Evolutionary conservation across 2,797 vertebrate genomes (phyloP), one percentile per base, ranked within the genome.

Genomic region (Uromys caudimaculatus): DNA sequence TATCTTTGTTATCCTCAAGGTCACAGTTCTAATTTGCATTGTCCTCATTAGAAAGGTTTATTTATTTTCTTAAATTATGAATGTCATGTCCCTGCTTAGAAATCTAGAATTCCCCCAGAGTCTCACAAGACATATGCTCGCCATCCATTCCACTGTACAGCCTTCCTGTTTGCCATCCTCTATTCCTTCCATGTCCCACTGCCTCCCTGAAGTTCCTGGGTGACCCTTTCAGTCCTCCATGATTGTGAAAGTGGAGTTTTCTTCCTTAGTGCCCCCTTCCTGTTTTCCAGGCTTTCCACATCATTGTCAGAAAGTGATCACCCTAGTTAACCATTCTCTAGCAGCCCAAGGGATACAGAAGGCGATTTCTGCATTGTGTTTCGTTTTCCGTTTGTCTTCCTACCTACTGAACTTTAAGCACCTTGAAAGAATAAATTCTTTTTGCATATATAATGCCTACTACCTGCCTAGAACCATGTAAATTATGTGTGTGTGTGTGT

Each of bases 121-220:
- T 88, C 35, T 78, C 56, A 64, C 1, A 52, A 60, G 86, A 82
- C 27, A 10, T 79, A 47, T 62, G 21, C 29, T 9, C 19, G 87
- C 88, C 58, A 17, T 64, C 19, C 89, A 73, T 38, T 54, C 29
- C 85, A 14, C 9, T 1, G 58, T 62, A 27, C 2, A 29, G 2
- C 35, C 19, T 69, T 17, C 12, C 29, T 17, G 4, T 1, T 17
- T 17, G 29, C 23, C 1, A 1, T 35, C 11, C 12, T 71, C 6
- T 13, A 4, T 8, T 7, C 24, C 1, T 4, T 11, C n/a, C 12
- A 8, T 0, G 14, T 4, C 5, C 2, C 0, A 4, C 2, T 32
- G 23, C 27, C 3, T 41, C 29, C 23, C 1, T n/a, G 21, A 3
- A 52, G 32, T 50, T 64, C 9, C 14, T 83, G n/a, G 21, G 16